Evolutionary conservation across 2,797 vertebrate species (phyloP).

Genomic region (Lepus oiostolus): DNA sequence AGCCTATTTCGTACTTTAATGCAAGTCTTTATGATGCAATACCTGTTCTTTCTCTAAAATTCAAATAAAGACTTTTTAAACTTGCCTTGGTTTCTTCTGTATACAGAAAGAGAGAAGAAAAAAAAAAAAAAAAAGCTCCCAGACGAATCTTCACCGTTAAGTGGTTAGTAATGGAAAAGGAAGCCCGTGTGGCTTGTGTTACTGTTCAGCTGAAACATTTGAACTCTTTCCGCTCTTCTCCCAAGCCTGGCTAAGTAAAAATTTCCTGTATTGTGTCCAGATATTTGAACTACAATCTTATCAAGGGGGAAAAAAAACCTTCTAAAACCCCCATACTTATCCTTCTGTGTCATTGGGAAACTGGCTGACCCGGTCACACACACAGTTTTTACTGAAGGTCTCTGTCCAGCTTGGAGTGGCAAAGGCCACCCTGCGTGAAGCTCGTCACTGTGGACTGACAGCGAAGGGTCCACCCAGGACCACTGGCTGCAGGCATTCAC

Average conservation of each 20-base stretch:
- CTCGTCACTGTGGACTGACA: too few relatives aligned
- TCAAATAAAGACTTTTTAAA: conserved; percentile 80
- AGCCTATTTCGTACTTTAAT: background rate
- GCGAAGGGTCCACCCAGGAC: background rate
- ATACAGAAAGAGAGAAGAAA: background rate
- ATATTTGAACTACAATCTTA: conserved; percentile 38
- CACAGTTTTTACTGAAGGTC: background rate
- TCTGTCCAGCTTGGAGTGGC: background rate
- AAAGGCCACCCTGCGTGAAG: background rate
- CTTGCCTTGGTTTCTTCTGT: conserved; percentile 51
- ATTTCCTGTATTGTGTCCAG: conserved; percentile 44
- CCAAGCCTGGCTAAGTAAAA: conserved; percentile 45
- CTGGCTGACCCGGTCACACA: background rate
- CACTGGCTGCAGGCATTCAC: background rate
- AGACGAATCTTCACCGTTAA: background rate
- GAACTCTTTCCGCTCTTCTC: conserved; percentile 10
- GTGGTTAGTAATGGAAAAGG: background rate
- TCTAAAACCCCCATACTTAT: background rate
- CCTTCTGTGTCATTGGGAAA: background rate
- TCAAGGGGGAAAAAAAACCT: background rate
- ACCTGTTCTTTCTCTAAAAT: conserved; percentile 64
- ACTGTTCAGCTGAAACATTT: background rate
- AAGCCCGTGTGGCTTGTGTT: conserved; percentile 9
- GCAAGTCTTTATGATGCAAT: conserved; percentile 39
- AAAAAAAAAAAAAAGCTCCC: background rate